Evolutionary conservation across 2,113 vertebrate genomes (phyloP), one percentile per base, ranked within the genome.

Genomic region (Dendropsophus ebraccatus): DNA sequence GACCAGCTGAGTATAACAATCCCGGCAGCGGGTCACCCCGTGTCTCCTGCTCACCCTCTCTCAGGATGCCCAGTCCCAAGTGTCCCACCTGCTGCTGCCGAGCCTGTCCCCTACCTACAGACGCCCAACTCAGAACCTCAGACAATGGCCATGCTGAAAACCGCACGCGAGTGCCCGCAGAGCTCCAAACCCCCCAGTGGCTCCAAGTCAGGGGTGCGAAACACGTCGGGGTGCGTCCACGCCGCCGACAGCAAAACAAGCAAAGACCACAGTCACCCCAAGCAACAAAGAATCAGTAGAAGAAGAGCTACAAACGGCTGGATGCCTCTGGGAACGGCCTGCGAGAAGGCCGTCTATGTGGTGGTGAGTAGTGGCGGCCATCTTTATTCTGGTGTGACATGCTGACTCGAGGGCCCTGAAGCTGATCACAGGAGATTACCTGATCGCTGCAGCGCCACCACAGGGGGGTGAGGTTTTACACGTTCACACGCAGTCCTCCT

Each of bases 11-110:
- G 95, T 93, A 94, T 96, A 91, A 95, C 96, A 89, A 93, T 97
- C 89, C 96, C 96, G 0, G 93, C 94, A 91, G 94, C 93, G 83
- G 94, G 94, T 81, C 95, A 96, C 90, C 94, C 94, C 0, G 92
- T 96, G 28, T 96, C 95, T 0, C 96, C 97, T 50, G 94, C 95
- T 89, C 95, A 97, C 92, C 94, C 96, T 37, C 95, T 97, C 90
- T 96, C 96, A 90, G 96, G 97, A 93, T 99, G 98, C 87, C 98
- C 97, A n/a, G 92, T 97, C 72, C 96, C 98, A 93, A 95, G 94
- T 5, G 96, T 97, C 94, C 97, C 98, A 50, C 95, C 97, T 7
- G 95, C 97, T 87, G 96, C 96, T 80, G n/a, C n/a, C n/a, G 97
- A 98, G 87, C 95, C 97, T 0, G 96, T 98, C 89, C 97, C 97